Percentiles rank a stretch among this genome's conserved stretches.
Evolutionary conservation across 2,888 invertebrate genomes (phyloP).

Genomic region (Ariolimax columbianus): DNA sequence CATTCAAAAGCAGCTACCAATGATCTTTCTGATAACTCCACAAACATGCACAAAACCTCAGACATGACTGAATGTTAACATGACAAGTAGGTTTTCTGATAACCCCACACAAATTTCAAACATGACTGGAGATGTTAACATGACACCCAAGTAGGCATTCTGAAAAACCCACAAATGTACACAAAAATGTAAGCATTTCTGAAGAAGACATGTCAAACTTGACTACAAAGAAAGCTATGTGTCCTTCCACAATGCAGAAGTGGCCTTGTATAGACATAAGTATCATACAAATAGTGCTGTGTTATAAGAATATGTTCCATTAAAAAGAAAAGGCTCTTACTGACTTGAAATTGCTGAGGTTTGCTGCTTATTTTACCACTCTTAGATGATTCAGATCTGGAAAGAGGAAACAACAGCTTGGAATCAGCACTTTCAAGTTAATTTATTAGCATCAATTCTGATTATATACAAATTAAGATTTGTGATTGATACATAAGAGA

Average conservation of each 20-base stretch:
- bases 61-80: too few species aligned
- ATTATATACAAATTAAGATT: background rate
- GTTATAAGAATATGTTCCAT: slow-evolving; percentile 16
- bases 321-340: slow-evolving; percentile 88
- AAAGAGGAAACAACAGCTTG: slow-evolving; percentile 49
- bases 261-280: background rate
- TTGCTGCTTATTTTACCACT: slow-evolving; percentile 82
- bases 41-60: too few species aligned
- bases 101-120: too few species aligned
- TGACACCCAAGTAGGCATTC: too few species aligned
- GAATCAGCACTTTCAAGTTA: background rate
- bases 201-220: background rate
- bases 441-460: background rate
- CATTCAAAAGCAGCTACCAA: too few species aligned
- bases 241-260: background rate
- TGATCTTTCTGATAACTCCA: too few species aligned
- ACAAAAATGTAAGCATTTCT: background rate
- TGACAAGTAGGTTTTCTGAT: too few species aligned
- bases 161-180: background rate
- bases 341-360: slow-evolving; percentile 95
- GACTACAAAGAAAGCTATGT: background rate
- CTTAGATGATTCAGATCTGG: slow-evolving; percentile 56
- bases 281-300: slow-evolving; percentile 11
- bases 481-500: too few species aligned
- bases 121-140: too few species aligned